phyloP scores from a whole-genome alignment of 2,888 invertebrate species.

The Mechanitis mazaeus region DNA sequence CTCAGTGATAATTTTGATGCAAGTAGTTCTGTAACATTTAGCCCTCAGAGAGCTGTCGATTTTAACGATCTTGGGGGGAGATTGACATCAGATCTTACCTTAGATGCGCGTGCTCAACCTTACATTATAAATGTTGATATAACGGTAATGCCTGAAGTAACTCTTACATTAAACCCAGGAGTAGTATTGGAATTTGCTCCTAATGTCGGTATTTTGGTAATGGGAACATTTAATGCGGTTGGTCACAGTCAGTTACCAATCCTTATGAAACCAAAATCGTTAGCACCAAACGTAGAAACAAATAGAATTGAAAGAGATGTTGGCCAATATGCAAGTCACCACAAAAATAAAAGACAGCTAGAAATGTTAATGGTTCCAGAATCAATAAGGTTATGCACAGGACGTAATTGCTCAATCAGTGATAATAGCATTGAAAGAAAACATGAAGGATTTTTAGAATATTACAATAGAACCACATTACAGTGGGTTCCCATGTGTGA shows the following conservation, averaged over 20 bases:
- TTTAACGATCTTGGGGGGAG: slow-evolving; percentile 86
- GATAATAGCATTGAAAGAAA: slow-evolving; percentile 69
- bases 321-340: slow-evolving; percentile 49
- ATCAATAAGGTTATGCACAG: slow-evolving; percentile 87
- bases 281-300: slow-evolving; percentile 50
- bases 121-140: slow-evolving; percentile 92
- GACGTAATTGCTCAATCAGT: slow-evolving; percentile 80
- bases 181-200: slow-evolving; percentile 95
- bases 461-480: slow-evolving; percentile 94
- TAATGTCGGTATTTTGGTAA: slow-evolving; percentile 95
- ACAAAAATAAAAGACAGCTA: slow-evolving; percentile 70
- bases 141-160: slow-evolving; percentile 96
- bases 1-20: slow-evolving; percentile 85
- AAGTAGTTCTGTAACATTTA: slow-evolving; percentile 83
- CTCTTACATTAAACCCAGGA: slow-evolving; percentile 90
- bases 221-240: slow-evolving; percentile 91
- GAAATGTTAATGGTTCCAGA: slow-evolving; percentile 76
- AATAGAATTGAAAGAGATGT: slow-evolving; percentile 58
- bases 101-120: slow-evolving; percentile 81
- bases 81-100: slow-evolving; percentile 79
- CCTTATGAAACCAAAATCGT: slow-evolving; percentile 81
- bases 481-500: slow-evolving; percentile 99
- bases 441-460: slow-evolving; percentile 93
- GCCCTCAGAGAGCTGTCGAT: slow-evolving; percentile 74
- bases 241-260: slow-evolving; percentile 87